Evolutionary conservation across 2,797 vertebrate genomes (phyloP).

Genomic region (Typhlichthys eigenmanni): DNA sequence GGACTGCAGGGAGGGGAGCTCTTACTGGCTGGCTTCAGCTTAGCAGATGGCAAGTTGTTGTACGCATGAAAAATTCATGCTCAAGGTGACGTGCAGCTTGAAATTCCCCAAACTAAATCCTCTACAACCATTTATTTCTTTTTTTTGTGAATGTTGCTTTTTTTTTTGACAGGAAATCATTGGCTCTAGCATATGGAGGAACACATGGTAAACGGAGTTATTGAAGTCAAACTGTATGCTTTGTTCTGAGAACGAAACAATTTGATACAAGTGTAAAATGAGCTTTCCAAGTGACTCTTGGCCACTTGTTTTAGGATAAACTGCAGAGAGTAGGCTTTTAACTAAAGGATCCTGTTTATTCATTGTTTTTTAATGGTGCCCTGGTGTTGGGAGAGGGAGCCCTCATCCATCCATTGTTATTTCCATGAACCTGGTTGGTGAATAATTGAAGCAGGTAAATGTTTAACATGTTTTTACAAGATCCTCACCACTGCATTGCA

Average conservation of each 20-base stretch:
- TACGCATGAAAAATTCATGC: conserved; percentile 52
- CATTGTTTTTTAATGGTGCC: conserved; percentile 4
- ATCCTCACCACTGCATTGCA: conserved; percentile 73
- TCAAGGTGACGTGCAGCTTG: conserved; percentile 39
- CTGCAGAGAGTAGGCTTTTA: too few relatives aligned
- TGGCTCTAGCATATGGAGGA: conserved; percentile 33
- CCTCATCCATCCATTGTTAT: conserved; percentile 60
- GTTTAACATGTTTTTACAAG: conserved; percentile 85
- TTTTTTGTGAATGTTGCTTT: conserved; percentile 35
- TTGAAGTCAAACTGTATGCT: neutral
- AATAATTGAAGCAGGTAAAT: conserved; percentile 77
- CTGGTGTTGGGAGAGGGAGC: conserved; percentile 26
- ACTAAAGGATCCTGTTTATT: conserved; percentile 4
- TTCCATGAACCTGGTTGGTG: conserved; percentile 70
- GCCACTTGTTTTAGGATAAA: neutral
- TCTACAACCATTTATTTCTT: conserved; percentile 11
- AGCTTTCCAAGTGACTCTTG: conserved; percentile 12
- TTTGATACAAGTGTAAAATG: conserved; percentile 1
- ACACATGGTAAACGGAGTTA: conserved; percentile 3
- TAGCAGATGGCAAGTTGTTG: conserved; percentile 55
- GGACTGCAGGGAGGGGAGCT: conserved; percentile 9
- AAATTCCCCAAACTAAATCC: conserved; percentile 27
- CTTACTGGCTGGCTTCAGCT: conserved; percentile 31
- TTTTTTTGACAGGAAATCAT: conserved; percentile 33
- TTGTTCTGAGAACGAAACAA: neutral